A percentile compares a stretch with the other conserved stretches of the same genome.
phyloP scores from a whole-genome alignment of 2,888 invertebrate species.

The Drosophila lutescens region DNA sequence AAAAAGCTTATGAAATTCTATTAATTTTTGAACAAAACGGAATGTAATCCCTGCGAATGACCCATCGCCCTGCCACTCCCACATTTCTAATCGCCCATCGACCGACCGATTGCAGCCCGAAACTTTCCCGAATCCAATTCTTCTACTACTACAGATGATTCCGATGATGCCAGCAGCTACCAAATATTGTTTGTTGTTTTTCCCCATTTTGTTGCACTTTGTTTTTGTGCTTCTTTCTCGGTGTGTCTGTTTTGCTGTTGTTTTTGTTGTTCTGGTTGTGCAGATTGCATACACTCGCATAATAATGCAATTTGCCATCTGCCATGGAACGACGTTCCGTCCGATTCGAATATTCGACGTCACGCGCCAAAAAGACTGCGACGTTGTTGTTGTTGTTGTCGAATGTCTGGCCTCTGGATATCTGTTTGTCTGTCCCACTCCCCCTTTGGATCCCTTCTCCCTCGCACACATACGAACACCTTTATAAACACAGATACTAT shows the following conservation, averaged over 20 bases:
- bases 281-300: constrained; percentile 83
- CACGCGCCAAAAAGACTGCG: constrained; percentile 74
- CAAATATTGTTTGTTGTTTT: constrained; percentile 40
- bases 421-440: constrained; percentile 15
- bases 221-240: constrained; percentile 54
- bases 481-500: neutral
- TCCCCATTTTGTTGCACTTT: constrained; percentile 65
- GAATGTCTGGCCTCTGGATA: constrained; percentile 39
- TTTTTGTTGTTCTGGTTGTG: constrained; percentile 68
- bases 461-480: neutral
- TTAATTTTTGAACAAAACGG: constrained; percentile 82
- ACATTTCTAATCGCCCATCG: constrained; percentile 62
- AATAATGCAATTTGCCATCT: constrained; percentile 83
- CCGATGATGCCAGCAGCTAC: constrained; percentile 18
- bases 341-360: constrained; percentile 55
- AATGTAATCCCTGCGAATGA: constrained; percentile 63
- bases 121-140: constrained; percentile 17
- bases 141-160: neutral
- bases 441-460: constrained; percentile 6
- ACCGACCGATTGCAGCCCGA: constrained; percentile 28
- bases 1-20: constrained; percentile 79
- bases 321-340: constrained; percentile 49
- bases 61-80: constrained; percentile 23
- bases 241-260: constrained; percentile 19
- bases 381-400: constrained; percentile 10